Percentiles rank a stretch among this genome's conserved stretches.
Evolutionary conservation across 2,797 vertebrate genomes (phyloP).

Genomic region (Kryptopterus vitreolus): DNA sequence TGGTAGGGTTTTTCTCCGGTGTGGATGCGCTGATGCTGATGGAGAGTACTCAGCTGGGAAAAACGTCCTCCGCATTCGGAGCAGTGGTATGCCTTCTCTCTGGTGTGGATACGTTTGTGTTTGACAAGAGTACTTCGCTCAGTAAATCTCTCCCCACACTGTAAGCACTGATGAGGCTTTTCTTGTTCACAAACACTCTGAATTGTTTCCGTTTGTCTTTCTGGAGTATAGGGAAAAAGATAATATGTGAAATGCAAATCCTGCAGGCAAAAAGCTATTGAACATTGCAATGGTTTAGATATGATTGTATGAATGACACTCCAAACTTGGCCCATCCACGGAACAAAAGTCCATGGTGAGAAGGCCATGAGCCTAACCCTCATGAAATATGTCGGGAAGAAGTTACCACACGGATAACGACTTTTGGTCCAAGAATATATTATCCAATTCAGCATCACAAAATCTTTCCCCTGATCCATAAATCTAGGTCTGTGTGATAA

Average conservation of each 20-base stretch:
- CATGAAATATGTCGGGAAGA: neutral
- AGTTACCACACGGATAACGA: neutral
- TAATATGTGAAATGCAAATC: neutral
- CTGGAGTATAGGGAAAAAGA: neutral
- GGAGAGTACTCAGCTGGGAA: neutral
- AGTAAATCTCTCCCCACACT: conserved; percentile 15
- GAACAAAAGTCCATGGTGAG: neutral
- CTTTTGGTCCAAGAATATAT: neutral
- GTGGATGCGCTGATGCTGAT: conserved; percentile 14
- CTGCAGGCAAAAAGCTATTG: neutral
- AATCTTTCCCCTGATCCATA: neutral
- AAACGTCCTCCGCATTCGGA: neutral
- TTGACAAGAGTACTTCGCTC: neutral
- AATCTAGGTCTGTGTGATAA: neutral
- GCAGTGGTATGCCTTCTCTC: conserved; percentile 1
- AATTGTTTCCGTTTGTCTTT: neutral
- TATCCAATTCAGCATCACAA: neutral
- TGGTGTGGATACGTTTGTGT: neutral
- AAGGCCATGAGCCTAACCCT: neutral
- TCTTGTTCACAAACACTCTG: neutral
- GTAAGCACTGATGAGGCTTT: neutral
- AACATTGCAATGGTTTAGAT: neutral
- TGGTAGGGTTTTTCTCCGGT: conserved; percentile 15
- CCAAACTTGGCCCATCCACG: neutral
- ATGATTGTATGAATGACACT: neutral